phyloP scores from a whole-genome alignment of 2,113 vertebrate genomes.

The Rhinogobius similis region DNA sequence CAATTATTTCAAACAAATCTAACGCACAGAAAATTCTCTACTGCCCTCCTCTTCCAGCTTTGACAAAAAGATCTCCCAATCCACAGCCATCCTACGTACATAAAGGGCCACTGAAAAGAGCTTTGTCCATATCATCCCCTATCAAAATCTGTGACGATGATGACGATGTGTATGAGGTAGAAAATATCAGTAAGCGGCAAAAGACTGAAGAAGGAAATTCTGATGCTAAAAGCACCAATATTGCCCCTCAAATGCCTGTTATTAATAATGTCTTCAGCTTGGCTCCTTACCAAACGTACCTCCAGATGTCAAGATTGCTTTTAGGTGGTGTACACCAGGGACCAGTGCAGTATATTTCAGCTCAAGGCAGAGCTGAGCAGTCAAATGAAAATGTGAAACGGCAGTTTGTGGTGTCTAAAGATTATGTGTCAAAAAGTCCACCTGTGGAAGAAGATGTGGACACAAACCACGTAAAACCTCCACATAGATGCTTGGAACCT shows the following conservation, averaged over 20 bases:
- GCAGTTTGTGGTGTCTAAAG: constrained; percentile 8
- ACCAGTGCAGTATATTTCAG: neutral
- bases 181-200: constrained; percentile 44
- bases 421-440: too few species aligned
- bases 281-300: constrained; percentile 84
- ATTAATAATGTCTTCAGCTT: constrained; percentile 94
- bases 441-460: neutral
- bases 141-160: constrained; percentile 52
- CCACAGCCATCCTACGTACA: neutral
- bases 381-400: constrained; percentile 41
- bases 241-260: constrained; percentile 89
- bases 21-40: constrained; percentile 35
- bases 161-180: constrained; percentile 46
- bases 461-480: neutral
- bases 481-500: neutral
- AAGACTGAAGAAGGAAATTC: constrained; percentile 28
- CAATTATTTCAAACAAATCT: constrained; percentile 3
- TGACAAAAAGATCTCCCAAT: constrained; percentile 18
- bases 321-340: constrained; percentile 23
- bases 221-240: neutral
- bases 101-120: constrained; percentile 45
- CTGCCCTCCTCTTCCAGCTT: constrained; percentile 18
- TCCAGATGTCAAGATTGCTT: constrained; percentile 66
- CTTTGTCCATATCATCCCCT: constrained; percentile 30
- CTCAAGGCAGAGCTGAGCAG: constrained; percentile 11